Conservation (phyloP, 1,140 invertebrate species). For the Trachymyrmex cornetzi region DNA sequence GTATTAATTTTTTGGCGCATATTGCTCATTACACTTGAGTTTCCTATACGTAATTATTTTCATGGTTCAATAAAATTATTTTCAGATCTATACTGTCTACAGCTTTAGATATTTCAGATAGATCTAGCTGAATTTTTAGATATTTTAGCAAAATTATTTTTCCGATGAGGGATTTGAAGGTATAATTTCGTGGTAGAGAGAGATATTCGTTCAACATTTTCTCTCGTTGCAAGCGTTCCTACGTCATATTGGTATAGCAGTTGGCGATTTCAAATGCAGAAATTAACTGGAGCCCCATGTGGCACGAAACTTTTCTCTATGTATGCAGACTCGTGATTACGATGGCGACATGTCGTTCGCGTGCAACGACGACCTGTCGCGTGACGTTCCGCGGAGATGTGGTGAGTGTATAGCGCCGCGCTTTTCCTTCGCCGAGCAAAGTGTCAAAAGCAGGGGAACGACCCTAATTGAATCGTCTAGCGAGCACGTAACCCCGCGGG, state of each 20-base stretch:
- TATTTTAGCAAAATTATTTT: too few relatives aligned
- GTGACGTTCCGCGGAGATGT: constrained; percentile 40
- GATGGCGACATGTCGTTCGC: constrained; percentile 48
- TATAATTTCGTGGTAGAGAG: neutral
- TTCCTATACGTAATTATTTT: too few relatives aligned
- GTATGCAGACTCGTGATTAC: constrained; percentile 54
- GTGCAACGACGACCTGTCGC: constrained; percentile 39
- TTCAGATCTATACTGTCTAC: too few relatives aligned
- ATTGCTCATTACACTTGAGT: too few relatives aligned
- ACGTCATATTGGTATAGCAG: neutral
- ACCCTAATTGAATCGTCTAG: constrained; percentile 67
- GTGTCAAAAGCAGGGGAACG: constrained; percentile 68
- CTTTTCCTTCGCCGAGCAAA: constrained; percentile 55
- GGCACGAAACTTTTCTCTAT: constrained; percentile 47
- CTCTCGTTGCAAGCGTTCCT: neutral
- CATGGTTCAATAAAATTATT: too few relatives aligned
- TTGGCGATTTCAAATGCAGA: constrained; percentile 29
- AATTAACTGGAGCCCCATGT: constrained; percentile 13
- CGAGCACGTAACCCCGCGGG: constrained; percentile 42
- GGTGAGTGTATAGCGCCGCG: constrained; percentile 16
- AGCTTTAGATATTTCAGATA: too few relatives aligned
- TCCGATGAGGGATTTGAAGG: neutral
- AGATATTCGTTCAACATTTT: constrained; percentile 29
- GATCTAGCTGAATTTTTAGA: too few relatives aligned
- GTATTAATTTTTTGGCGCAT: too few relatives aligned